Conservation (phyloP, 2,888 invertebrate species). For the Stegana nigrithorax region DNA sequence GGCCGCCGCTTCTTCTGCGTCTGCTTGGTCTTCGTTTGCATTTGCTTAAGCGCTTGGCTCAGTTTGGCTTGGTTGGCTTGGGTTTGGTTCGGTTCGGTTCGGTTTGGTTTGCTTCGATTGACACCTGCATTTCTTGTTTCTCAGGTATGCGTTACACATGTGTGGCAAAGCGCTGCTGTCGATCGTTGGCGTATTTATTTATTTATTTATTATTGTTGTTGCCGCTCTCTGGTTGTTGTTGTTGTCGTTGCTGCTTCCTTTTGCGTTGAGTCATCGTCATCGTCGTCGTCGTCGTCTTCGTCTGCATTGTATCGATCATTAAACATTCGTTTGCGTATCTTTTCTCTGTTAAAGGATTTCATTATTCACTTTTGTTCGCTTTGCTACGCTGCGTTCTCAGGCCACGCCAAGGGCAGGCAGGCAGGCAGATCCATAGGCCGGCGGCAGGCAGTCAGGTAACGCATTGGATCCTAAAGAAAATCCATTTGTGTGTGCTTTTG, state of each 20-base stretch:
- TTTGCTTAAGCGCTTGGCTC: too few species aligned
- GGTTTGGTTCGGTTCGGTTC: constrained; percentile 11
- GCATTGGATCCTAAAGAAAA: too few species aligned
- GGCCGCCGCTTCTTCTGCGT: constrained; percentile 18
- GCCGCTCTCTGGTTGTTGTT: neutral
- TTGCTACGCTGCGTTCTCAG: neutral
- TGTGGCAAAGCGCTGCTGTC: constrained; percentile 9
- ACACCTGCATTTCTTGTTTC: constrained; percentile 63
- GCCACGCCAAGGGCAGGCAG: too few species aligned
- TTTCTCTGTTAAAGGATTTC: constrained; percentile 14
- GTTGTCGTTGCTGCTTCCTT: neutral
- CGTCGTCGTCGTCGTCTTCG: neutral
- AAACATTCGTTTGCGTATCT: neutral
- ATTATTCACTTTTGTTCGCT: constrained; percentile 5
- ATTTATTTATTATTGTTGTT: neutral
- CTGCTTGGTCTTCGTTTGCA: too few species aligned
- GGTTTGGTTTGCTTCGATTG: constrained; percentile 42
- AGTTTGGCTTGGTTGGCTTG: neutral
- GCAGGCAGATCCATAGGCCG: too few species aligned
- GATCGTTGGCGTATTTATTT: neutral
- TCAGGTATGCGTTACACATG: constrained; percentile 50
- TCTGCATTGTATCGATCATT: neutral
- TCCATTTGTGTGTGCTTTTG: too few species aligned
- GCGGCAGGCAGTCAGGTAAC: too few species aligned
- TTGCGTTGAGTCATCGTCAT: constrained; percentile 20